Evolutionary conservation across 2,113 vertebrate genomes (phyloP).

Genomic region (Alethe diademata): DNA sequence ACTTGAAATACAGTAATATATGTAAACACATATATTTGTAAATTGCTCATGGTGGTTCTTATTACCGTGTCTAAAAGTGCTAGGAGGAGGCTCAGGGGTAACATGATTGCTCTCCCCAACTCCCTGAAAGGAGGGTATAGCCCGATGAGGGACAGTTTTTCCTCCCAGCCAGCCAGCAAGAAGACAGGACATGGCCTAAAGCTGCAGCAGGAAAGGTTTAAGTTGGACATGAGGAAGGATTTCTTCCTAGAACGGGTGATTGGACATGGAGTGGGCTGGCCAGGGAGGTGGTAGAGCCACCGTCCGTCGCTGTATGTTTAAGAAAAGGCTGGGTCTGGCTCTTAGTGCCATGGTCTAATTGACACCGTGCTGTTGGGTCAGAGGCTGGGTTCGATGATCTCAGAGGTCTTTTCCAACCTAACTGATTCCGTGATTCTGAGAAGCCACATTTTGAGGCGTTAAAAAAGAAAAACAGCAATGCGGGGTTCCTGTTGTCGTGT

Average conservation of each 20-base stretch:
- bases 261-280: no score
- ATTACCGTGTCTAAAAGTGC: background rate
- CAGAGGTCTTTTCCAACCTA: background rate
- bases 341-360: background rate
- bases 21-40: fast-evolving
- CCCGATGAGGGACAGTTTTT: no score
- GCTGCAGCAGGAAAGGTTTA: no score
- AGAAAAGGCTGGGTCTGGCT: no score
- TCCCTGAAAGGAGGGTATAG: background rate
- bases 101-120: no score
- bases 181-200: background rate
- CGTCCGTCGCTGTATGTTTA: background rate
- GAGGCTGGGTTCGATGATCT: no score
- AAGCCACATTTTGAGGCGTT: background rate
- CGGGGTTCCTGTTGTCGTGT: fast-evolving
- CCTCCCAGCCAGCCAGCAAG: no score
- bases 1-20: background rate
- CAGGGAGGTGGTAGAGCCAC: background rate
- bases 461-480: background rate
- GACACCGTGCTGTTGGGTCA: no score
- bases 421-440: background rate
- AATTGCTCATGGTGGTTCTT: background rate
- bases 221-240: background rate
- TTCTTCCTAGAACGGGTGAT: no score
- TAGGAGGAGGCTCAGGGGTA: background rate